Percentiles rank a stretch among this genome's conserved stretches.
These are phyloP conservation scores for Toxonevra muliebris DNA, from an alignment of 2,888 invertebrate genomes.

Conservation along the genomic window DNA sequence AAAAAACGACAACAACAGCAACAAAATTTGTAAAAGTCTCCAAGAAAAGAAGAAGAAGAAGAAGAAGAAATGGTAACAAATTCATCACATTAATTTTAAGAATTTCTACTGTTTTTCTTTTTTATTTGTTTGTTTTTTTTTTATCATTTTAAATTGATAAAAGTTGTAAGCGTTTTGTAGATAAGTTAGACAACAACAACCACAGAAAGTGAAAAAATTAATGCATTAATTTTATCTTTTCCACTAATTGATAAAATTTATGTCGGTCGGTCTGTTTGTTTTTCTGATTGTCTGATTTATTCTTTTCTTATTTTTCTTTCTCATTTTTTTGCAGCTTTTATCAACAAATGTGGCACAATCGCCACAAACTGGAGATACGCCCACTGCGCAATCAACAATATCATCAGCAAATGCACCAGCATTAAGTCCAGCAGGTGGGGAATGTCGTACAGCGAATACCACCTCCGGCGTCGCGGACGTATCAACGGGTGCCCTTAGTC, in stretches of 20 bases:
- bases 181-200: background rate
- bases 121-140: background rate
- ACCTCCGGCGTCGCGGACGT: slow-evolving; percentile 77
- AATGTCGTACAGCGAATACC: slow-evolving; percentile 73
- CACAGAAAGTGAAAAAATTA: background rate
- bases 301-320: slow-evolving; percentile 7
- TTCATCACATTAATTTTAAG: slow-evolving; percentile 42
- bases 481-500: slow-evolving; percentile 66
- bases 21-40: background rate
- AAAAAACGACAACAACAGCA: background rate
- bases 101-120: background rate
- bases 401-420: slow-evolving; percentile 54
- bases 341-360: slow-evolving; percentile 51
- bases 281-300: too few relatives aligned
- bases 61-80: slow-evolving; percentile 38
- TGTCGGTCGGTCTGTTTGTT: background rate
- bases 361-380: slow-evolving; percentile 47
- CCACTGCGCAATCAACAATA: slow-evolving; percentile 46
- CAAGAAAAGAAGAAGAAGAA: background rate
- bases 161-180: slow-evolving; percentile 4
- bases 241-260: background rate
- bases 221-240: slow-evolving; percentile 1
- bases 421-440: slow-evolving; percentile 55
- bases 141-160: slow-evolving; percentile 13
- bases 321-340: slow-evolving; percentile 49